Conservation (phyloP, 2,113 vertebrate species). For the Mirza zaza region DNA sequence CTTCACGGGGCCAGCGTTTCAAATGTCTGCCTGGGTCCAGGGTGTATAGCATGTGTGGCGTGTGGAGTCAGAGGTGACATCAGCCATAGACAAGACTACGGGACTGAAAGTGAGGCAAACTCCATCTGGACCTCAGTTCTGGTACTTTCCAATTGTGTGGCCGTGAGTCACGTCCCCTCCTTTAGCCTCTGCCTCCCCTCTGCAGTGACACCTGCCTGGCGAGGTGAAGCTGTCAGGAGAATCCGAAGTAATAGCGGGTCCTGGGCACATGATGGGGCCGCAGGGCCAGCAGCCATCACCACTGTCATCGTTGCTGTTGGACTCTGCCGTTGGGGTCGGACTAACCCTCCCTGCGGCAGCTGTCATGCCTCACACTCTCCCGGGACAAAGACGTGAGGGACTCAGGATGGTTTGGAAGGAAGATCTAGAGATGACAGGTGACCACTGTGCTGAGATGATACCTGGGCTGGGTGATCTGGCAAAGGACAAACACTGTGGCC, state of each 20-base stretch:
- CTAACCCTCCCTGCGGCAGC: not conserved
- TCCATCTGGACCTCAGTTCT: not conserved
- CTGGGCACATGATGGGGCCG: accelerated
- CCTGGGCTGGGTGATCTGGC: not conserved
- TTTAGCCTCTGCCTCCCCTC: not conserved
- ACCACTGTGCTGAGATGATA: accelerated
- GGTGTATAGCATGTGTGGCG: accelerated
- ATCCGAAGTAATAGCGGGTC: accelerated
- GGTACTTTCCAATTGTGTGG: accelerated
- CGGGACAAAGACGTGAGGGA: not conserved
- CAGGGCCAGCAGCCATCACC: accelerated
- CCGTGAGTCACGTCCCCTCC: accelerated
- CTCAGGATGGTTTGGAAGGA: not conserved
- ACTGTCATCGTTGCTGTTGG: accelerated
- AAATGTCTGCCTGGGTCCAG: not conserved
- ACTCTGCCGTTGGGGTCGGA: accelerated
- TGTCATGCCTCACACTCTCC: not conserved
- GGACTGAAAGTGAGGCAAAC: not conserved
- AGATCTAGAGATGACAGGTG: too few species aligned
- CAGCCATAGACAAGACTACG: accelerated
- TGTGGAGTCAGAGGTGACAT: not conserved
- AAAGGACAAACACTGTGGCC: accelerated
- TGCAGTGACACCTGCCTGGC: not conserved
- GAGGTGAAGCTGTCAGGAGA: not conserved
- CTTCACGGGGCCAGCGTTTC: not conserved